Evolutionary conservation across 2,113 vertebrate genomes (phyloP).

Genomic region (Dromaius novaehollandiae): DNA sequence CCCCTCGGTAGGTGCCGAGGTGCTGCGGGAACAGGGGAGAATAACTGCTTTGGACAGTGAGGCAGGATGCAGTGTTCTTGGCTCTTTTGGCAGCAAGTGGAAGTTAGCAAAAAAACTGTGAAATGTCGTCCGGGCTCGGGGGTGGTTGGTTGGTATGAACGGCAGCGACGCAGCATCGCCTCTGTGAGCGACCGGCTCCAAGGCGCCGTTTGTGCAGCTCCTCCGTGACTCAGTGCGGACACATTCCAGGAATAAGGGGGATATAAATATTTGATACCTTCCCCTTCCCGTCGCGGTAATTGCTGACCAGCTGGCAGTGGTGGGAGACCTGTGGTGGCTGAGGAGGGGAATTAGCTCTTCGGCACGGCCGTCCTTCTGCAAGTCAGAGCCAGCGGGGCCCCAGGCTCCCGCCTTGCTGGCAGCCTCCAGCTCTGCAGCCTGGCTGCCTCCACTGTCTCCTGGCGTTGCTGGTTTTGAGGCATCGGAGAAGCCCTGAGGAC

Average conservation of each 20-base stretch:
- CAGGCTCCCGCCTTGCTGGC: too few species aligned
- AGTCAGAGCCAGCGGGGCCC: too few species aligned
- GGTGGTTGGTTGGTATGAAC: background rate
- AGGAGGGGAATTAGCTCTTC: background rate
- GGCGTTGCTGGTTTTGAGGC: background rate
- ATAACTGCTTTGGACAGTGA: background rate
- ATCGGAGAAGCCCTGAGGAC: background rate
- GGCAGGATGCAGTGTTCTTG: background rate
- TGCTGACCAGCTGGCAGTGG: background rate
- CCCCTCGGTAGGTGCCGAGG: rapidly evolving
- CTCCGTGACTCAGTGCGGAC: background rate
- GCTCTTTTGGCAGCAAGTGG: background rate
- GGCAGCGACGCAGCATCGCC: background rate
- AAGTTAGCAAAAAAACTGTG: background rate
- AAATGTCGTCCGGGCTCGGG: background rate
- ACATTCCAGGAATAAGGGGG: background rate
- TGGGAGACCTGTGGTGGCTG: background rate
- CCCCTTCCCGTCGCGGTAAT: background rate
- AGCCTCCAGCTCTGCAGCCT: too few species aligned
- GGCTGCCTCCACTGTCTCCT: too few species aligned
- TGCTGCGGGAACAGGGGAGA: rapidly evolving
- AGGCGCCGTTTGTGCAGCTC: background rate
- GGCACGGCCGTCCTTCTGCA: too few species aligned
- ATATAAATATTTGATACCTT: background rate
- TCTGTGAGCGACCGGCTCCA: background rate